phyloP scores from a whole-genome alignment of 2,113 vertebrate species.

The Megalops atlanticus region DNA sequence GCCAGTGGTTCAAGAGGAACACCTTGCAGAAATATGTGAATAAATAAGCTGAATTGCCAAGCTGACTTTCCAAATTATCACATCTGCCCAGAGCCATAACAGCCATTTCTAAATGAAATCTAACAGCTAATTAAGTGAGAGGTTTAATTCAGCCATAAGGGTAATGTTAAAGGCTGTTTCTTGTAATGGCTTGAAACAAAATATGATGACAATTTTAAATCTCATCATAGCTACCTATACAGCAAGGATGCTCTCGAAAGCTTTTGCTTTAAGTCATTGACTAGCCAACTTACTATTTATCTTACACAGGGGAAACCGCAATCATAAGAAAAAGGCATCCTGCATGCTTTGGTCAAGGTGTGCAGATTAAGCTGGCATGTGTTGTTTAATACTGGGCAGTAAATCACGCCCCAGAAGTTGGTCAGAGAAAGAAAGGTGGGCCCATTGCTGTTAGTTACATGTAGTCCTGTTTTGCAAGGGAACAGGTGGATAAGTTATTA shows the following conservation, averaged over 20 bases:
- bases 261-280: background rate
- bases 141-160: constrained; percentile 29
- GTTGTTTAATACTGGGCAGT: no score
- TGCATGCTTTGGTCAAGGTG: no score
- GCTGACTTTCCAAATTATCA: constrained; percentile 31
- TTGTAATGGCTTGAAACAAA: background rate
- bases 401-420: no score
- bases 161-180: constrained; percentile 21
- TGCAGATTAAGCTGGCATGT: no score
- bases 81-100: background rate
- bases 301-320: background rate
- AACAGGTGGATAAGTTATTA: background rate
- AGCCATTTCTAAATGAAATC: constrained; percentile 33
- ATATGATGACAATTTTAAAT: background rate
- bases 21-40: constrained; percentile 9
- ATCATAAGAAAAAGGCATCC: no score
- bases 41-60: constrained; percentile 32
- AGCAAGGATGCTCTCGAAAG: background rate
- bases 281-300: background rate
- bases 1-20: background rate
- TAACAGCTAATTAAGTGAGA: constrained; percentile 40
- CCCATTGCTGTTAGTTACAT: no score
- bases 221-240: background rate
- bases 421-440: no score
- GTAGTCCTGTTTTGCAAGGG: no score